Percentiles rank a stretch among this genome's conserved stretches.
These are phyloP conservation scores for Thinocorus orbignyianus DNA, from an alignment of 2,113 vertebrate species.

Conservation along the genomic window DNA sequence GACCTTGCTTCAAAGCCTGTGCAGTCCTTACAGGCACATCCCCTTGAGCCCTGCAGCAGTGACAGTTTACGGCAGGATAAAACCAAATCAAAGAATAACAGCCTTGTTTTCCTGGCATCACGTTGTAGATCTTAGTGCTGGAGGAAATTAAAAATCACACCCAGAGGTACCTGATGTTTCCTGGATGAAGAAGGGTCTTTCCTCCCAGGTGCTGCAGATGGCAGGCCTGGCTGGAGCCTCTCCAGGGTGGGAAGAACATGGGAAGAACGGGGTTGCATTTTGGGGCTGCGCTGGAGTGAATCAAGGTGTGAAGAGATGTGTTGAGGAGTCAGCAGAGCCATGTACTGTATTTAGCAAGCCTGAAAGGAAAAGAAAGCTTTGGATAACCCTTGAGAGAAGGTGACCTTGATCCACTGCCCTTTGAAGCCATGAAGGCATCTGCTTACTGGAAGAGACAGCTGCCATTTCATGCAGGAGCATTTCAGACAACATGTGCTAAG, in stretches of 20 bases:
- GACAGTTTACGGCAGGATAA: neutral
- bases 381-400: neutral
- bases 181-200: neutral
- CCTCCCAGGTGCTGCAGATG: neutral
- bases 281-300: neutral
- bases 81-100: neutral
- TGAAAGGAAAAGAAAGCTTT: neutral
- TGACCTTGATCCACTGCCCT: constrained; percentile 20
- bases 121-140: neutral
- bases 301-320: neutral
- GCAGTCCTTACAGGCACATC: neutral
- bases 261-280: neutral
- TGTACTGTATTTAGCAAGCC: neutral
- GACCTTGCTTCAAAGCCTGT: neutral
- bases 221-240: neutral
- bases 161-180: neutral
- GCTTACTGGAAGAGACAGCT: constrained; percentile 21
- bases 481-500: neutral
- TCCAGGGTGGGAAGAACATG: neutral
- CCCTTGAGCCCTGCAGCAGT: neutral
- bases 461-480: neutral
- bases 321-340: neutral
- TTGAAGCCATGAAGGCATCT: neutral
- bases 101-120: neutral
- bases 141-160: neutral